Conservation (phyloP, 1,140 invertebrate genomes). For the Tetranychus urticae region DNA sequence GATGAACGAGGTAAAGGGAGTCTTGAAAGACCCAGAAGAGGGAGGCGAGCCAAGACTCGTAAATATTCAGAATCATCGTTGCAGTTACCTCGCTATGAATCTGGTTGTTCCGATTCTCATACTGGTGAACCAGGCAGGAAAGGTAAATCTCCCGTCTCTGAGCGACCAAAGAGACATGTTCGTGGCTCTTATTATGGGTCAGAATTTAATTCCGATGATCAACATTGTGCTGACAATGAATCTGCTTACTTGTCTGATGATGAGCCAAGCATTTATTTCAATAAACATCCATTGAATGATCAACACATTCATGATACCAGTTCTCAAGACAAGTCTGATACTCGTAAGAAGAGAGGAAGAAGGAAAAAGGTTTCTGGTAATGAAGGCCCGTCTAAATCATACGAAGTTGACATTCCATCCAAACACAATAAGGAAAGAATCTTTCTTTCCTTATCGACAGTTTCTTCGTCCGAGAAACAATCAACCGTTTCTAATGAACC, state of each 20-base stretch:
- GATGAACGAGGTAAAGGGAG: background rate
- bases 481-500: background rate
- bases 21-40: slow-evolving; percentile 9
- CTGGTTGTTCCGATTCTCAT: background rate
- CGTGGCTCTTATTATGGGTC: background rate
- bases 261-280: too few relatives aligned
- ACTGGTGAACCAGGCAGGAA: background rate
- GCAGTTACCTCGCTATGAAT: slow-evolving; percentile 4
- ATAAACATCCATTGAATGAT: too few relatives aligned
- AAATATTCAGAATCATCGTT: slow-evolving; percentile 11
- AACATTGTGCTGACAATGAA: background rate
- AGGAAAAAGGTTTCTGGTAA: slow-evolving; percentile 12
- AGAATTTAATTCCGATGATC: background rate
- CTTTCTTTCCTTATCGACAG: background rate
- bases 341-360: slow-evolving; percentile 10
- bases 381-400: background rate
- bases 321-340: slow-evolving; percentile 4
- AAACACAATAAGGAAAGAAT: slow-evolving; percentile 1
- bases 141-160: slow-evolving; percentile 4
- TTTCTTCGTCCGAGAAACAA: background rate
- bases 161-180: slow-evolving; percentile 5
- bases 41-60: slow-evolving; percentile 12
- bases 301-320: too few relatives aligned
- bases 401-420: background rate
- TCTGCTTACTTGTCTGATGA: too few relatives aligned